Percentiles rank a stretch among this genome's conserved stretches.
These are phyloP conservation scores for Dromiciops gliroides DNA, from an alignment of 2,113 vertebrate genomes.

Conservation along the genomic window DNA sequence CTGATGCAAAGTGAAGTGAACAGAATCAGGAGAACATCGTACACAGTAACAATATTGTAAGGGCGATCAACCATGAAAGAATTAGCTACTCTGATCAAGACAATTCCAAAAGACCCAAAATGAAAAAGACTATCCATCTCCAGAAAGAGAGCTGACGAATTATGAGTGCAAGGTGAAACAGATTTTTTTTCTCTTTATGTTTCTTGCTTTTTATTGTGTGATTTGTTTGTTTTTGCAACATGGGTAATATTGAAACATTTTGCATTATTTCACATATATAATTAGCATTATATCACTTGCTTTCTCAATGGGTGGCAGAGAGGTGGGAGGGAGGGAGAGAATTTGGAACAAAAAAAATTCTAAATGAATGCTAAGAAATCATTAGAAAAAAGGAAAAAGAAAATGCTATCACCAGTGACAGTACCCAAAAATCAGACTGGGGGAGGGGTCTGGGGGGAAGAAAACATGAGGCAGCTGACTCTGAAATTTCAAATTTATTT, in stretches of 20 bases:
- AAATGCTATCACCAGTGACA: neutral
- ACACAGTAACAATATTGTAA: neutral
- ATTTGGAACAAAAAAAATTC: too few species aligned
- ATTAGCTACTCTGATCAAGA: neutral
- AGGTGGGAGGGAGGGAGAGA: too few species aligned
- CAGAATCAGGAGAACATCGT: neutral
- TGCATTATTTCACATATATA: neutral
- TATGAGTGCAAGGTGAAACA: neutral
- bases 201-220: neutral
- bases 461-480: neutral
- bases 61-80: neutral
- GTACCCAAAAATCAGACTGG: neutral
- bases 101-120: too few species aligned
- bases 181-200: neutral
- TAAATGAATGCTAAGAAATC: neutral
- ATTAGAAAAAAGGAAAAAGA: neutral
- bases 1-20: neutral
- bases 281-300: neutral
- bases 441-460: neutral
- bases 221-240: neutral
- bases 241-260: neutral
- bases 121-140: neutral
- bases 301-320: too few species aligned
- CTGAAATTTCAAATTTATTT: too few species aligned
- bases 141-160: neutral